These are phyloP conservation scores for Poeciliopsis occidentalis DNA, from an alignment of 2,113 vertebrate genomes.

Conservation along the genomic window DNA sequence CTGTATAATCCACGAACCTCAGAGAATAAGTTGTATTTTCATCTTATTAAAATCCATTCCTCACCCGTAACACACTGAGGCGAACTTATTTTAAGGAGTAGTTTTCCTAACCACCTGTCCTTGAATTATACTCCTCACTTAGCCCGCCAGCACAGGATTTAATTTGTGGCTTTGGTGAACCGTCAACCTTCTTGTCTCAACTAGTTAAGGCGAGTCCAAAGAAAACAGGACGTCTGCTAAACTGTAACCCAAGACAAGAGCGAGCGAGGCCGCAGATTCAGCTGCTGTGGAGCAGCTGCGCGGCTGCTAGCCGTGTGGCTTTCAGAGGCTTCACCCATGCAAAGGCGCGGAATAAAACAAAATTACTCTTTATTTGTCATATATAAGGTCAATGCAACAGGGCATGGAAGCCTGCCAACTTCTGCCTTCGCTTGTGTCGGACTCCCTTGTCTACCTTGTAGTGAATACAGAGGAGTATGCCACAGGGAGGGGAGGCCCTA, in stretches of 20 bases:
- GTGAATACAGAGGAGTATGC: conserved; percentile 83
- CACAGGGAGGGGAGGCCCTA: conserved; percentile 83
- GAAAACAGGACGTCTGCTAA: conserved; percentile 69
- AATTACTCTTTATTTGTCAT: conserved; percentile 81
- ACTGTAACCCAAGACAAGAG: conserved; percentile 71
- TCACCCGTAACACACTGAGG: conserved; percentile 4
- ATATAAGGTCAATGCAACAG: conserved; percentile 84
- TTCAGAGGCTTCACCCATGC: conserved; percentile 55
- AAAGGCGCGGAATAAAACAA: conserved; percentile 67
- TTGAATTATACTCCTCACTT: conserved; percentile 67
- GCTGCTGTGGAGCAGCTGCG: conserved; percentile 72
- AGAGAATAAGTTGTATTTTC: neutral
- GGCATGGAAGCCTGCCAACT: conserved; percentile 66
- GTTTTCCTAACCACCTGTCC: conserved; percentile 54
- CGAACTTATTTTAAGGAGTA: conserved; percentile 41
- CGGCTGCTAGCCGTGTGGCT: conserved; percentile 45
- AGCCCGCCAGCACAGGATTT: conserved; percentile 61
- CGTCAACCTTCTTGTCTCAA: conserved; percentile 72
- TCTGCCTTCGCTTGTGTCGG: conserved; percentile 56
- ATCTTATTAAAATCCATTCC: conserved; percentile 5
- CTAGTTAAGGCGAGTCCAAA: conserved; percentile 68
- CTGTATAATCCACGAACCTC: neutral
- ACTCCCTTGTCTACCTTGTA: conserved; percentile 65
- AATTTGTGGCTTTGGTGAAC: conserved; percentile 51
- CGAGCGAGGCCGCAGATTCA: conserved; percentile 52